Conservation (phyloP, 2,113 vertebrate genomes). For the Aptenodytes forsteri region DNA sequence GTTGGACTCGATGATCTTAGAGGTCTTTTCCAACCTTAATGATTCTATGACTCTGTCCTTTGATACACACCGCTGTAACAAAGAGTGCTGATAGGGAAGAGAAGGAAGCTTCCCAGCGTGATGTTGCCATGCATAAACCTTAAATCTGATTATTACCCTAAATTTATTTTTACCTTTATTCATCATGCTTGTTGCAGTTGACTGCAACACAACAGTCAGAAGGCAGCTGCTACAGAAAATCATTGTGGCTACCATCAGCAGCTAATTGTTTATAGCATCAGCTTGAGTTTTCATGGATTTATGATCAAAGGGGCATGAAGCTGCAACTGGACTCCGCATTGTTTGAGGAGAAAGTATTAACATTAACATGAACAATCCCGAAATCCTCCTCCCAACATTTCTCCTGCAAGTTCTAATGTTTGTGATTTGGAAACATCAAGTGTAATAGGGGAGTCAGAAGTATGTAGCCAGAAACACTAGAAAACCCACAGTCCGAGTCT, state of each 20-base stretch:
- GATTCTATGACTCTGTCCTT: neutral
- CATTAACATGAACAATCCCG: neutral
- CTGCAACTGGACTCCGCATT: neutral
- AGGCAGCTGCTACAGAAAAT: neutral
- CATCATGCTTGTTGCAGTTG: neutral
- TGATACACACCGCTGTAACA: neutral
- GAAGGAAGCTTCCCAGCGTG: neutral
- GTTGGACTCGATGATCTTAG: too few relatives aligned
- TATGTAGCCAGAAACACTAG: neutral
- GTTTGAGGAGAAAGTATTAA: neutral
- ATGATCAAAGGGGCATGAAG: neutral
- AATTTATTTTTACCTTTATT: neutral
- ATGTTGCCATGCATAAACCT: neutral
- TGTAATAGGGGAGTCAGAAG: neutral
- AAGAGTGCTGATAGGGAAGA: neutral
- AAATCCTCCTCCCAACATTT: neutral
- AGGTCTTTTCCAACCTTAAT: too few relatives aligned
- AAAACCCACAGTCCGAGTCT: fast-evolving
- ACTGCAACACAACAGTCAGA: neutral
- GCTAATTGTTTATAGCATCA: neutral
- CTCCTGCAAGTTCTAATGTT: neutral
- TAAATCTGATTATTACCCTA: neutral
- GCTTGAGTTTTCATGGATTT: neutral
- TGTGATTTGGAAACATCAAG: neutral
- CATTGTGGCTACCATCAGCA: neutral